Evolutionary conservation across 30 jellyfish, hydroid and myxozoan genomes (phyloP).

Genomic region (Clytia hemisphaerica): DNA sequence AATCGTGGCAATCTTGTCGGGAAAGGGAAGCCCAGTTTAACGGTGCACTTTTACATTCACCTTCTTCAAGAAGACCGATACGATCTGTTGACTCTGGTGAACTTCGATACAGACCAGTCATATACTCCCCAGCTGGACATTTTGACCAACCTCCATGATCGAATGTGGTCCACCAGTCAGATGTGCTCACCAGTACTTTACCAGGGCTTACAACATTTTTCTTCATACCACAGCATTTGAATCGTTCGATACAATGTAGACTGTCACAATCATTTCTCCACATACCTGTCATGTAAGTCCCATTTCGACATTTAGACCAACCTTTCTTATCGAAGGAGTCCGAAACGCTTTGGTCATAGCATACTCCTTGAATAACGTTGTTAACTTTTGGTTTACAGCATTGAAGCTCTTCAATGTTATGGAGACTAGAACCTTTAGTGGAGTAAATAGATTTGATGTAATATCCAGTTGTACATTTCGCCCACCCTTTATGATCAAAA

Average conservation of each 20-base stretch:
- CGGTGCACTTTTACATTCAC: too few species aligned
- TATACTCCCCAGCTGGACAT: constrained; percentile 1
- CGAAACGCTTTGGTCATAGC: background rate
- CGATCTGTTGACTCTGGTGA: too few species aligned
- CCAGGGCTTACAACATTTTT: too few species aligned
- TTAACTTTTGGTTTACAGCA: background rate
- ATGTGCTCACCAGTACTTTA: too few species aligned
- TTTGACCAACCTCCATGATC: constrained; percentile 9
- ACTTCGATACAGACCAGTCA: constrained; percentile 1
- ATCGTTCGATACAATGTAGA: too few species aligned
- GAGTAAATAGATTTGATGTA: background rate
- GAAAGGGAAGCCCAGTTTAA: too few species aligned
- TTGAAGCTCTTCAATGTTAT: background rate
- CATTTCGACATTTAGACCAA: constrained; percentile 4
- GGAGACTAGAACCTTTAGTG: background rate
- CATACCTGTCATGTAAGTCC: constrained; percentile 1
- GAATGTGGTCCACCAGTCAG: too few species aligned
- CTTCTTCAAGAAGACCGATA: too few species aligned
- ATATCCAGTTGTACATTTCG: constrained; percentile 1
- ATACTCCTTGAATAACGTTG: background rate
- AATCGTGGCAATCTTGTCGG: too few species aligned
- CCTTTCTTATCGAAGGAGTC: constrained; percentile 7
- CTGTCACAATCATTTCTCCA: background rate
- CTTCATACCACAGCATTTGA: constrained; percentile 13
- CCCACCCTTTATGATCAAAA: constrained; percentile 9